Percentiles rank a stretch among this genome's conserved stretches.
Conservation (phyloP, 2,113 vertebrate genomes). For the Melanotaenia duboulayi region DNA sequence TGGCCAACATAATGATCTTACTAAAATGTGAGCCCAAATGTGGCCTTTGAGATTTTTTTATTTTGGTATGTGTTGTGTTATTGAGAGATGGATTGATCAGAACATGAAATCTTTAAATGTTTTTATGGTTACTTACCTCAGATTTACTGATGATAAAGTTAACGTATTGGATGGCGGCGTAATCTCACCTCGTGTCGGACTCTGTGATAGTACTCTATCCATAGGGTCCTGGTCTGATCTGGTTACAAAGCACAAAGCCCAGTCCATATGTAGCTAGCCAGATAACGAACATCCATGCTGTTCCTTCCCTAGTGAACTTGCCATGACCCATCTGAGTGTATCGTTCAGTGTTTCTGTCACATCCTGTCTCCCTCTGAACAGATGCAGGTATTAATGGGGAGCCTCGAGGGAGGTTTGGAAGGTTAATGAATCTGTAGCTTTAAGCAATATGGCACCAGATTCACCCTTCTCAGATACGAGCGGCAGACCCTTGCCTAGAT, state of each 20-base stretch:
- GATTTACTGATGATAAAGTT: conserved; percentile 48
- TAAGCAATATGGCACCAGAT: conserved; percentile 75
- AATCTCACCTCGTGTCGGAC: conserved; percentile 50
- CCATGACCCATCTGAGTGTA: conserved; percentile 46
- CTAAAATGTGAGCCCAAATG: conserved; percentile 22
- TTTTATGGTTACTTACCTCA: conserved; percentile 34
- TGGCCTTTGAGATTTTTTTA: conserved; percentile 12
- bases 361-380: conserved; percentile 51
- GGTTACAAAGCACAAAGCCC: conserved; percentile 21
- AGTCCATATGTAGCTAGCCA: conserved; percentile 15
- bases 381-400: conserved; percentile 76
- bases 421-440: conserved; percentile 77
- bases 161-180: conserved; percentile 51
- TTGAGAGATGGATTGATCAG: neutral
- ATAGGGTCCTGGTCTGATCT: conserved; percentile 45
- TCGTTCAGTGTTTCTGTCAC: conserved; percentile 42
- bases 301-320: conserved; percentile 48
- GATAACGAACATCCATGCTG: conserved; percentile 38
- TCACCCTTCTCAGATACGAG: conserved; percentile 51
- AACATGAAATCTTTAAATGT: neutral
- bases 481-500: conserved; percentile 49
- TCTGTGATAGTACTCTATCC: conserved; percentile 45
- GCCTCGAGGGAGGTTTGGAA: conserved; percentile 50
- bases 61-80: neutral
- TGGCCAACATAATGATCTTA: conserved; percentile 50